Evolutionary conservation across 2,797 vertebrate species (phyloP), one percentile per base, ranked within the genome.

Genomic region (Vespertilio murinus): DNA sequence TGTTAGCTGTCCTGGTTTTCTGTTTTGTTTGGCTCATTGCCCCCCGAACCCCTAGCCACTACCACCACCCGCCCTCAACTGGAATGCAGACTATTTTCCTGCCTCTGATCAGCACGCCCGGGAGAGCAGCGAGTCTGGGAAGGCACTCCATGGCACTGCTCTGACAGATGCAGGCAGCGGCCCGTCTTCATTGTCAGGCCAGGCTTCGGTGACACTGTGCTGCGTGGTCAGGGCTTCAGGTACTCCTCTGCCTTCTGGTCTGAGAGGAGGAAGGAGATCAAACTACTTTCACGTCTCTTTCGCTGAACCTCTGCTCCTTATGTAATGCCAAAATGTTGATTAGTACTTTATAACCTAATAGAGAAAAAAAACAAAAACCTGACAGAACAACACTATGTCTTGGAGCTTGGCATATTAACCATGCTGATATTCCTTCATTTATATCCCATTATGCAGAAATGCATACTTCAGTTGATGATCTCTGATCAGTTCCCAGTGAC

Each of bases 1-100:
- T 70, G 23, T 86, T 81, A 78, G 42, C 75, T 78, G 25, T 81
- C 61, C 69, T 87, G 82, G 40, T 25, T 84, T 86, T 93, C 86
- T 93, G 64, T 93, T 96, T 89, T 74, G 33, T 94, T 95, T 96
- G 91, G 56, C 79, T 82, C 61, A 0, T 80, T 80, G 25, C 69
- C 40, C 5, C 5, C 33, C 38, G 35, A 9, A 54, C 16, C 33
- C 33, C 4, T 35, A 90, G 70, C 38, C 59, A 30, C 23, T 64
- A 61, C 65, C 35, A 42, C 49, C 23, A 83, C 40, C 47, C 8
- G 0, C 77, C 89, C 91, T 90, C 73, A 22, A 28, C 16, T 91
- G 78, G 93, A 96, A 91, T 94, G 81, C 28, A 81, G 67, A 11
- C 77, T 59, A 25, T 90, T 74, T 88, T 90, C 59, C 80, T 12